Base-by-base conservation (phyloP, 2,888 invertebrate species). In the Sylvicola fuscatus region DNA sequence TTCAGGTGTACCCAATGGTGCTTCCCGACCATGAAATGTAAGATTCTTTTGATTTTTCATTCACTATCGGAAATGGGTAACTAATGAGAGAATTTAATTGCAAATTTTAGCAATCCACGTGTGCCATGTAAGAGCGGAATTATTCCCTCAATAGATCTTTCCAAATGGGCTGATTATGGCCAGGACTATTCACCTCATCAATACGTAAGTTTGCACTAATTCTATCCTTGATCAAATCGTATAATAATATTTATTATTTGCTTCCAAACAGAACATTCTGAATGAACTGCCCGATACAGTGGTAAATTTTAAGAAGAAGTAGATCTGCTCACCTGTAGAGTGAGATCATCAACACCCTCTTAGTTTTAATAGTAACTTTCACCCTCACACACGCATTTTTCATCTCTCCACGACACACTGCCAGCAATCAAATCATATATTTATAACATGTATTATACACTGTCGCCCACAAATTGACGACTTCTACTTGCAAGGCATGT, bases 1-100 rank as follows among this genome's bases (percentile, higher is more conserved):
- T 84, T 42, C 90, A 90, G 55, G 66, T 87, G 11, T 89, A 86
- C 56, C 86, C 87, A 1, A 84, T 89, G 83, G 84, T 89, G 21
- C 60, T 87, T 47, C 84, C 89, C 3, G 87, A 89, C 60, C 87
- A 87, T 52, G 84, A 87, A 68, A 70, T 87, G 89, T 89, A 67
- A 76, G 80, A 38, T 34, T 28, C 16, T 36, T 21, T 39, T 21
- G 34, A 36, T 29, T 29, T 27, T 10, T 27, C 27, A 27, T 10
- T 10, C 11, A 27, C 27, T 27, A 10, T 27, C 27, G 11, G n/a
- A 13, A 13, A 5, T 29, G 4, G 14, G 5, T 29, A n/a, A 29
- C 5, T 29, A 6, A 29, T 8, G 11, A 13, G 4, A 5, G 33
- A n/a, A 34, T 38, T 37, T 3, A 11, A n/a, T 21, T 29, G 7